Evolutionary conservation across 2,113 vertebrate genomes (phyloP).

Genomic region (Rhabdornis inornatus): DNA sequence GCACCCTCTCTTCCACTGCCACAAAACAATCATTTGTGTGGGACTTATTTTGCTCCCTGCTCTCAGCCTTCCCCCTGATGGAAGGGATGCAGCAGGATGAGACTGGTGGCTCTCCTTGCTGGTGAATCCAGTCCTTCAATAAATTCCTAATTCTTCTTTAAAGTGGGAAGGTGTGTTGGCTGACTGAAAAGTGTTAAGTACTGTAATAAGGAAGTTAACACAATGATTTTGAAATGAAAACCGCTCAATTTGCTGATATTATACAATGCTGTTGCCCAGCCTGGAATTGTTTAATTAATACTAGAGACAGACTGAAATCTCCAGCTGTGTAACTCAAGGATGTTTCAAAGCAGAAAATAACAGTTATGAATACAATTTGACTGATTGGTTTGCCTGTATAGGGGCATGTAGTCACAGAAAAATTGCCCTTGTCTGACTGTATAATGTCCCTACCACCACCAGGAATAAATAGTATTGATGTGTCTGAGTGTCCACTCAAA

Average conservation of each 20-base stretch:
- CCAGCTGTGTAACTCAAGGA: background rate
- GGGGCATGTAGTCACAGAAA: background rate
- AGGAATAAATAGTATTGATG: background rate
- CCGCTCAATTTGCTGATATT: background rate
- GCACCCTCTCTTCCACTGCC: background rate
- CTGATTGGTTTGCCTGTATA: background rate
- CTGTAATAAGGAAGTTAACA: background rate
- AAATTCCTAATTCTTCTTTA: background rate
- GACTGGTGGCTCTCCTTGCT: background rate
- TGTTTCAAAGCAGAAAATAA: background rate
- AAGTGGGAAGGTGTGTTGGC: background rate
- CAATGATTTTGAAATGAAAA: background rate
- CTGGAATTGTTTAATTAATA: background rate
- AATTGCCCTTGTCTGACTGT: background rate
- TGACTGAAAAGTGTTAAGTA: background rate
- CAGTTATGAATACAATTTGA: background rate
- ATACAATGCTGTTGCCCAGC: background rate
- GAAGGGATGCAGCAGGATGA: background rate
- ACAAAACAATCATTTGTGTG: background rate
- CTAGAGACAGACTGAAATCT: background rate
- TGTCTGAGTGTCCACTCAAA: background rate
- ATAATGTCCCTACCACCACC: background rate
- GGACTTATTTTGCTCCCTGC: background rate
- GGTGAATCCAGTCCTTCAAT: background rate
- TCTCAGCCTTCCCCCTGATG: accelerated